Evolutionary conservation across 2,797 vertebrate genomes (phyloP).

Genomic region (Leucoraja ocellata): DNA sequence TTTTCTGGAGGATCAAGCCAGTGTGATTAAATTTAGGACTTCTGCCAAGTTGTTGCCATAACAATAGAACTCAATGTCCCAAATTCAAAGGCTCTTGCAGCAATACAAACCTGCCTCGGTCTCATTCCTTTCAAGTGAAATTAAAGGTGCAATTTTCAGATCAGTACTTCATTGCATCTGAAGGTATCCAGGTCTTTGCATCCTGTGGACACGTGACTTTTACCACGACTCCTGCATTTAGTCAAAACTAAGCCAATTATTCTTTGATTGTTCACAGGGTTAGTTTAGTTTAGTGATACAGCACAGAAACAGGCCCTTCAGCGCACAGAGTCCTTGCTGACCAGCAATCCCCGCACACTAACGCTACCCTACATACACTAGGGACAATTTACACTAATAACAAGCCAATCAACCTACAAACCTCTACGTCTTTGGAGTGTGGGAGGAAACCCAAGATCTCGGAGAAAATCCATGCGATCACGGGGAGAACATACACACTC

Average conservation of each 20-base stretch:
- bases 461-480: too few species aligned
- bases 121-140: not conserved
- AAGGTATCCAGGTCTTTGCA: not conserved
- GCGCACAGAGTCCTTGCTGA: too few species aligned
- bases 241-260: not conserved
- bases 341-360: too few species aligned
- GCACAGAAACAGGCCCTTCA: too few species aligned
- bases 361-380: too few species aligned
- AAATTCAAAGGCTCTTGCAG: not conserved
- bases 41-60: not conserved
- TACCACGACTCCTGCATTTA: not conserved
- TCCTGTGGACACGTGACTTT: not conserved
- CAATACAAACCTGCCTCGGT: not conserved
- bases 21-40: not conserved
- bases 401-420: too few species aligned
- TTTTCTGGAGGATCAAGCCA: not conserved
- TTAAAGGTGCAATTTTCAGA: constrained; percentile 8
- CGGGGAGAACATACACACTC: too few species aligned
- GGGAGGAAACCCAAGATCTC: too few species aligned
- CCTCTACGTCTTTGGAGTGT: too few species aligned
- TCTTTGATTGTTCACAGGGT: not conserved
- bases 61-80: not conserved
- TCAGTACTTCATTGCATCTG: not conserved
- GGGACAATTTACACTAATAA: too few species aligned
- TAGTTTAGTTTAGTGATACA: too few species aligned